A percentile compares a stretch with the other conserved stretches of the same genome.
Evolutionary conservation across 1,140 invertebrate species (phyloP).

Genomic region (Drosophila virilis): DNA sequence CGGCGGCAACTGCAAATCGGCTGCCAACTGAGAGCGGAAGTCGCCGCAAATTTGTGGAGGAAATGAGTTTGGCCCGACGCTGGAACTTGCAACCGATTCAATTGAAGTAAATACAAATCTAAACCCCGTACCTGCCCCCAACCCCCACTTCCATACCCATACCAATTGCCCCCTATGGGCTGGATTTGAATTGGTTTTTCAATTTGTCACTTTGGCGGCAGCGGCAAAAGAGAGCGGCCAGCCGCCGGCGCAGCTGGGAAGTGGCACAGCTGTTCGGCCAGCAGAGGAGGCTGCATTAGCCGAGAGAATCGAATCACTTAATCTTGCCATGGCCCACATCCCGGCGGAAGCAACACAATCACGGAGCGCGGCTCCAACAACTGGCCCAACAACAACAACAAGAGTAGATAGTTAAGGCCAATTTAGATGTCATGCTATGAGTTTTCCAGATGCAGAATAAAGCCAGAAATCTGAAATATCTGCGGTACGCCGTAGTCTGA

Average conservation of each 20-base stretch:
- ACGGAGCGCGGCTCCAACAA: background rate
- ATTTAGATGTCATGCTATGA: no score
- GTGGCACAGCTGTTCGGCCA: conserved; percentile 1
- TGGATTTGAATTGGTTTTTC: conserved; percentile 44
- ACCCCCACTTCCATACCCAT: no score
- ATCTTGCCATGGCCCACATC: background rate
- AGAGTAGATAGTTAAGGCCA: no score
- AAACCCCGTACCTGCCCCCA: no score
- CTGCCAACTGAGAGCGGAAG: conserved; percentile 63
- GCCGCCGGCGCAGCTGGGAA: background rate
- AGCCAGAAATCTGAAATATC: no score
- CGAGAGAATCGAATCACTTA: background rate
- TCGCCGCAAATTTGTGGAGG: conserved; percentile 74
- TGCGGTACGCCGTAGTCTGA: no score
- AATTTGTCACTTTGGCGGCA: conserved; percentile 39
- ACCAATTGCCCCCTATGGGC: background rate
- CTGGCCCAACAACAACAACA: no score
- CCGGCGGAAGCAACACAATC: background rate
- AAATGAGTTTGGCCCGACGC: conserved; percentile 65
- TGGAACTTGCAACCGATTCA: conserved; percentile 29
- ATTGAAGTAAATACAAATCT: conserved; percentile 10
- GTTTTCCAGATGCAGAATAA: no score
- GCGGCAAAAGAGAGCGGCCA: conserved; percentile 11
- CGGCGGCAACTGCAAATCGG: conserved; percentile 12
- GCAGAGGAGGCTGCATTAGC: no score